Conservation (phyloP, 2,888 invertebrate species). For the Agrotis segetum region DNA sequence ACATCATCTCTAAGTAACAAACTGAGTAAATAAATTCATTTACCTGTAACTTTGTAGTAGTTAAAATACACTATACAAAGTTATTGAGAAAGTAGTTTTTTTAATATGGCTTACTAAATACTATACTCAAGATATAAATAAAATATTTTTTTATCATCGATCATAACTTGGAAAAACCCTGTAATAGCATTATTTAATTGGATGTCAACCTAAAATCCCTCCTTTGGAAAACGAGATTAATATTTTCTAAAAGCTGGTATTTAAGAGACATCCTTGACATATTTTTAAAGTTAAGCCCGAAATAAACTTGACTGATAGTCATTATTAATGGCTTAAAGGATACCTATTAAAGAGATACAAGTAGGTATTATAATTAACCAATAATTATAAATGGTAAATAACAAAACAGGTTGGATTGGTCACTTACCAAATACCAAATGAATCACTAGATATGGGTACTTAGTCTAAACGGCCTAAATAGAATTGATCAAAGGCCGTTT, state of each 20-base stretch:
- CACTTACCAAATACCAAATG: neutral
- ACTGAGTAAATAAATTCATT: conserved; percentile 1
- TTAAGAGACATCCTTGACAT: conserved; percentile 22
- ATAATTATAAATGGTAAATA: no score
- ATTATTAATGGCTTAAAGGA: neutral
- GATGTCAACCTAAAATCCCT: conserved; percentile 28
- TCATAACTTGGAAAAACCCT: conserved; percentile 22
- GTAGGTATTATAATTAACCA: no score
- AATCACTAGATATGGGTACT: neutral
- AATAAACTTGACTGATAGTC: neutral
- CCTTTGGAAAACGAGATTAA: conserved; percentile 1
- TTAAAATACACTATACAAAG: neutral
- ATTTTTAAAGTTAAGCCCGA: neutral
- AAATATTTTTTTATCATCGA: conserved; percentile 12
- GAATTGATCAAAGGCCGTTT: no score
- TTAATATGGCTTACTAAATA: neutral
- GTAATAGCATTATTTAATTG: conserved; percentile 23
- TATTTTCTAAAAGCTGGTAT: conserved; percentile 18
- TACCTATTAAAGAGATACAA: neutral
- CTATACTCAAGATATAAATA: neutral
- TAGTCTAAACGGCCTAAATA: no score
- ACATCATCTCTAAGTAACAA: conserved; percentile 11
- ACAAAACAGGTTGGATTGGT: no score
- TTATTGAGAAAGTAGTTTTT: no score
- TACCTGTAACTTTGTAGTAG: conserved; percentile 1